Base-by-base conservation (phyloP, 2,113 vertebrate species). In the Asarcornis scutulata region DNA sequence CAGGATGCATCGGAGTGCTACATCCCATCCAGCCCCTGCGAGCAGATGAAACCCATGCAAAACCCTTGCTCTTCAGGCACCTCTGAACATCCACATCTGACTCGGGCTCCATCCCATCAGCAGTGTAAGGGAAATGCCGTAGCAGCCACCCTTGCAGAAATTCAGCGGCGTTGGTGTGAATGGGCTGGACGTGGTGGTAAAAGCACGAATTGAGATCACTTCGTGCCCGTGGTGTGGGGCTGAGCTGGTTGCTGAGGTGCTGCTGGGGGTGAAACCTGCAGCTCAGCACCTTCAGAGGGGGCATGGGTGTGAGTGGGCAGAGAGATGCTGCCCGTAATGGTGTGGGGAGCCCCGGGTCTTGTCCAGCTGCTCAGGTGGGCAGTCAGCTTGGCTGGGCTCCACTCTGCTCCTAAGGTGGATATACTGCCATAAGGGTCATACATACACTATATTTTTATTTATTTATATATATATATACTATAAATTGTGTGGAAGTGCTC, bases 191-290 rank as follows among this genome's bases (percentile, higher is more conserved):
- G 50, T 50, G 50, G 22, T 50, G 50, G 50, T 17, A n/a, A 46
- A 44, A 59, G 15, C 38, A 32, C 9, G 22, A 15, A 56, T 40
- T 27, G 27, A 7, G 40, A 32, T 40, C 23, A 7, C 22, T 50
- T 50, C 12, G 23, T 26, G 11, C 11, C 36, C 16, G 1, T 36
- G 36, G 36, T 9, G 13, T 6, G 34, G 55, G 11, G 31, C 31
- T 46, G 8, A 25, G 29, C 29, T 86, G 15, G 18, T 14, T 22
- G n/a, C 62, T 13, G 4, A 32, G 34, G 38, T 25, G 22, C 66
- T 67, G 73, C 40, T 2, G 4, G 73, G 60, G 27, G 31, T 38
- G 52, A 5, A 52, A 1, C 15, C 11, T 0, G 0, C n/a, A 86
- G 60, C 71, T 17, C 2, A 0, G 6, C 31, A 13, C 31, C 50